These are phyloP conservation scores for Lamprologus ornatipinnis DNA, from an alignment of 2,113 vertebrate species.

Conservation along the genomic window DNA sequence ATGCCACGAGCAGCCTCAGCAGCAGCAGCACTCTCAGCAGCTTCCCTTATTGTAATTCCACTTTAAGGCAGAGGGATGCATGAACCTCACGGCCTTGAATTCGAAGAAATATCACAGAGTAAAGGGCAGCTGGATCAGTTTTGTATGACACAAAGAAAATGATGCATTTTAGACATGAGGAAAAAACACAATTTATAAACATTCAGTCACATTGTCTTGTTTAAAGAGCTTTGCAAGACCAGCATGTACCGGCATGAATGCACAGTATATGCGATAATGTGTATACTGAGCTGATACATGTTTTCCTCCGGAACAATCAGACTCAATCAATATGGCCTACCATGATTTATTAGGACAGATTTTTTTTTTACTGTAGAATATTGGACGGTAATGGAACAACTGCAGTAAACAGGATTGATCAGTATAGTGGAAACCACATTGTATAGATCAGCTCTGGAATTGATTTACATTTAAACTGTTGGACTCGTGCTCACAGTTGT, in stretches of 20 bases:
- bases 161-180: not conserved
- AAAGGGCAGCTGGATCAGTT: not conserved
- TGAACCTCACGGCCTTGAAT: not conserved
- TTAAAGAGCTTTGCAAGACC: not conserved
- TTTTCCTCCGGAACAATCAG: not conserved
- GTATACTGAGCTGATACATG: not conserved
- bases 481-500: not conserved
- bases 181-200: not conserved
- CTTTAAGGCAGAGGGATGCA: not conserved
- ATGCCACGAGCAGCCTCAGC: not conserved
- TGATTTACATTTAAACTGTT: not conserved
- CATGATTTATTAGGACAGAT: not conserved
- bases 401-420: not conserved
- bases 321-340: not conserved
- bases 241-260: not conserved
- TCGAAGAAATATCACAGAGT: not conserved
- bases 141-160: not conserved
- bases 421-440: not conserved
- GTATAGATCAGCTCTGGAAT: not conserved
- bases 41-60: conserved; percentile 43
- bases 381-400: not conserved
- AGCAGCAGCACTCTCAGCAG: not conserved
- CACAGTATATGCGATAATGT: not conserved
- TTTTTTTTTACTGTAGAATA: not conserved
- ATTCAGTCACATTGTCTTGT: not conserved